A percentile compares a stretch with the other conserved stretches of the same genome.
phyloP scores from a whole-genome alignment of 1,140 invertebrate species.

The Melipona quadrifasciata region DNA sequence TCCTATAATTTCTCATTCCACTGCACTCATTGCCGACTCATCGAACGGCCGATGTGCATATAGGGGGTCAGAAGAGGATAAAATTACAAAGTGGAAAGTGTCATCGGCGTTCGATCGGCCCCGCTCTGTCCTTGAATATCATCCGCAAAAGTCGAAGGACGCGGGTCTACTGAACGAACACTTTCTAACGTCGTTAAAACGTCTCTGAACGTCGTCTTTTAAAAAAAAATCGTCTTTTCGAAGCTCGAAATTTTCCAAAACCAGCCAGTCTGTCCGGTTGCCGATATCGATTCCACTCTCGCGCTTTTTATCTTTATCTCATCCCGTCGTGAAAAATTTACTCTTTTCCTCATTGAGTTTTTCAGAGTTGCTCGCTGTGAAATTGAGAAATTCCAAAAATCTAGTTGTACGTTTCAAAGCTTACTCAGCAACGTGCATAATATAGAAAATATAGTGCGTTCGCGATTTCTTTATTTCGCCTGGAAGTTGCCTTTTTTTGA shows the following conservation, averaged over 20 bases:
- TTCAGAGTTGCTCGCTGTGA: too few species aligned
- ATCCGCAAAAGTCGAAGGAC: conserved; percentile 61
- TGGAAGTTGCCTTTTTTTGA: too few species aligned
- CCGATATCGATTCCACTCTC: background rate
- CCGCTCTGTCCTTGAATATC: conserved; percentile 63
- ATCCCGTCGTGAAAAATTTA: too few species aligned
- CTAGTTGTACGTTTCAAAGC: too few species aligned
- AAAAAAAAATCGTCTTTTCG: too few species aligned
- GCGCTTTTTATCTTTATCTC: background rate
- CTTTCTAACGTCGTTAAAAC: conserved; percentile 15
- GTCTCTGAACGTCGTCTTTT: background rate
- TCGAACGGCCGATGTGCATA: conserved; percentile 61
- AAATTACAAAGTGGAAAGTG: conserved; percentile 68
- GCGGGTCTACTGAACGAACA: conserved; percentile 23
- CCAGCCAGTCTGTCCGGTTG: too few species aligned
- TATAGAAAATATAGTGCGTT: too few species aligned
- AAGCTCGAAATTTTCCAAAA: background rate
- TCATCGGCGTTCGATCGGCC: conserved; percentile 66
- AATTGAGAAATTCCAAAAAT: too few species aligned
- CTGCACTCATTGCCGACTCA: conserved; percentile 60
- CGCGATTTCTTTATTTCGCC: too few species aligned
- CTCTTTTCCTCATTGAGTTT: too few species aligned
- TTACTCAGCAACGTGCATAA: too few species aligned
- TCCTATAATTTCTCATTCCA: conserved; percentile 67
- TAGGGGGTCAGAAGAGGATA: conserved; percentile 68